Conservation (phyloP, 1,140 invertebrate genomes). For the Temnothorax longispinosus region DNA sequence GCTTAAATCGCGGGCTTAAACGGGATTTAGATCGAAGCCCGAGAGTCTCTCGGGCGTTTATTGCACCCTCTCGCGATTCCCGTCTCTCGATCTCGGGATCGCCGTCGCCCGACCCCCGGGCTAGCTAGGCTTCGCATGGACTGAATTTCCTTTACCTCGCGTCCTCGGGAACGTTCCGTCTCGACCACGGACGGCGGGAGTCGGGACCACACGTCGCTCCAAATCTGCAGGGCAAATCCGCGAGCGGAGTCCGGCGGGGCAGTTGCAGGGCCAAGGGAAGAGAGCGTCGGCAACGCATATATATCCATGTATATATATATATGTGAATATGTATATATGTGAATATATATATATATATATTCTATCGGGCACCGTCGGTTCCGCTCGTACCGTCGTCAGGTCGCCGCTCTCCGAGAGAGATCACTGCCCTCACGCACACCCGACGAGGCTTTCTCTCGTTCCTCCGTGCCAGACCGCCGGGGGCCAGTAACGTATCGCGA, state of each 20-base stretch:
- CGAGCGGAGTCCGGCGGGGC: background rate
- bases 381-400: constrained; percentile 83
- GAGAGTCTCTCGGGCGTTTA: no score
- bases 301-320: background rate
- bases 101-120: background rate
- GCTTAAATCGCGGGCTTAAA: background rate
- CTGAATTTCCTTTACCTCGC: constrained; percentile 9
- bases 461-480: constrained; percentile 70
- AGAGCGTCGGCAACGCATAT: background rate
- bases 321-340: background rate
- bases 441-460: constrained; percentile 79
- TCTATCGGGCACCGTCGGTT: constrained; percentile 68
- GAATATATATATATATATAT: constrained; percentile 21
- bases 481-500: constrained; percentile 66
- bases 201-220: background rate
- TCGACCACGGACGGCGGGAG: background rate
- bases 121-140: background rate
- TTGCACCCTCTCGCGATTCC: no score
- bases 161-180: constrained; percentile 8
- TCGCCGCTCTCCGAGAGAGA: constrained; percentile 85
- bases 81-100: background rate
- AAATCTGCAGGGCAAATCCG: background rate
- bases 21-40: background rate
- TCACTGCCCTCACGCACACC: constrained; percentile 85
- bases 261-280: constrained; percentile 8